Evolutionary conservation across 64 coral and sea anemone genomes (phyloP).

Genomic region (Cladopsammia gracilis): DNA sequence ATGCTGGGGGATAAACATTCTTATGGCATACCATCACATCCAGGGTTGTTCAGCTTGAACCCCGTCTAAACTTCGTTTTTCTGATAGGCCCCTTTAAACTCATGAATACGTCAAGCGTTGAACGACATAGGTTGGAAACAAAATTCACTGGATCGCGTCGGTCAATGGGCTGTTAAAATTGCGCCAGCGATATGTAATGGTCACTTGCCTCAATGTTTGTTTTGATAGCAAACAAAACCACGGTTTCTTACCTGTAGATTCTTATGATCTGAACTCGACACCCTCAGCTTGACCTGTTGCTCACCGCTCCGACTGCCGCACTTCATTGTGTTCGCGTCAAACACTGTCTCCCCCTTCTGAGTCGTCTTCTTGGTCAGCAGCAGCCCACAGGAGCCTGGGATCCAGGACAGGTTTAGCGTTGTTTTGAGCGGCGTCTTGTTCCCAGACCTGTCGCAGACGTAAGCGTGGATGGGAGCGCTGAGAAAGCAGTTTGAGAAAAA

Average conservation of each 20-base stretch:
- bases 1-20: no score
- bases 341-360: conserved; percentile 72
- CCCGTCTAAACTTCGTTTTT: no score
- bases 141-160: no score
- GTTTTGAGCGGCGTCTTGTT: conserved; percentile 87
- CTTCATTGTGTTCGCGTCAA: conserved; percentile 63
- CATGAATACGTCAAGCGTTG: no score
- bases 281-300: conserved; percentile 71
- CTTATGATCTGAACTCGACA: conserved; percentile 78
- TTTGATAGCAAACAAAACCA: background rate
- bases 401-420: conserved; percentile 65
- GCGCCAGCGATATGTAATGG: no score
- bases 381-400: conserved; percentile 55
- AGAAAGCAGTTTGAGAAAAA: conserved; percentile 75
- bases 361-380: conserved; percentile 71
- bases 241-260: conserved; percentile 52
- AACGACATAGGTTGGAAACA: no score
- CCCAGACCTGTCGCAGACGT: conserved; percentile 75
- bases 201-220: background rate
- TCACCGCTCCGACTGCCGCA: conserved; percentile 63
- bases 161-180: no score
- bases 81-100: no score
- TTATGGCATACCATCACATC: no score
- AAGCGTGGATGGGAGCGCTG: conserved; percentile 58
- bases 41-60: no score